Percentiles rank a stretch among this genome's conserved stretches.
Conservation (phyloP, 2,113 vertebrate genomes). For the Onychostruthus taczanowskii region DNA sequence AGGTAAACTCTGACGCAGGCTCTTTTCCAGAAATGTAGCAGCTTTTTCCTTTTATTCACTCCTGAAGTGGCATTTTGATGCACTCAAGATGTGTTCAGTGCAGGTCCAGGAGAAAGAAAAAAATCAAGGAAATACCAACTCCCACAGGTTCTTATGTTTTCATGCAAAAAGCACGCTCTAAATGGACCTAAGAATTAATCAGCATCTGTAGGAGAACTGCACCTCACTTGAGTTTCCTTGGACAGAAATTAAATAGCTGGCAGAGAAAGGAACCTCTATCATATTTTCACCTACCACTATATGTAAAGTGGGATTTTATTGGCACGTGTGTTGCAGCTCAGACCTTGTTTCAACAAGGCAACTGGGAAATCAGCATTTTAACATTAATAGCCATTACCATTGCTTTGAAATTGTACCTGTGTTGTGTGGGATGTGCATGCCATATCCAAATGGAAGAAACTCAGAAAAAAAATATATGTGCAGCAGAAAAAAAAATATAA, state of each 20-base stretch:
- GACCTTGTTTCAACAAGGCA: neutral
- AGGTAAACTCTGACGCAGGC: slow-evolving; percentile 9
- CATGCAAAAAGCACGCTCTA: neutral
- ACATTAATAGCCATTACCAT: neutral
- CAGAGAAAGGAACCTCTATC: neutral
- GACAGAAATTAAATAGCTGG: neutral
- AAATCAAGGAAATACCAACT: neutral
- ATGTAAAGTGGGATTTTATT: slow-evolving; percentile 3
- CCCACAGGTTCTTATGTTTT: neutral
- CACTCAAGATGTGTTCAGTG: neutral
- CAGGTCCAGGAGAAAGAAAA: neutral
- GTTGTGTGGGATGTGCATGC: neutral
- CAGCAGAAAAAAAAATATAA: neutral
- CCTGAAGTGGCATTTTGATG: neutral
- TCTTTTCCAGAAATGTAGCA: neutral
- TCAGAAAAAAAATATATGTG: neutral
- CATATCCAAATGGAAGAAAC: neutral
- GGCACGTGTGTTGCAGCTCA: neutral
- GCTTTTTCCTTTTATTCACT: neutral
- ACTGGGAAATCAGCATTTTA: neutral
- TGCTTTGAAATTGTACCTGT: neutral
- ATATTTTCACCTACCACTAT: neutral
- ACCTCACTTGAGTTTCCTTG: neutral
- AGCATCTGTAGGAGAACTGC: neutral
- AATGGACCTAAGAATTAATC: neutral